phyloP scores from a whole-genome alignment of 2,888 invertebrate species.

The Seladonia tumulorum region DNA sequence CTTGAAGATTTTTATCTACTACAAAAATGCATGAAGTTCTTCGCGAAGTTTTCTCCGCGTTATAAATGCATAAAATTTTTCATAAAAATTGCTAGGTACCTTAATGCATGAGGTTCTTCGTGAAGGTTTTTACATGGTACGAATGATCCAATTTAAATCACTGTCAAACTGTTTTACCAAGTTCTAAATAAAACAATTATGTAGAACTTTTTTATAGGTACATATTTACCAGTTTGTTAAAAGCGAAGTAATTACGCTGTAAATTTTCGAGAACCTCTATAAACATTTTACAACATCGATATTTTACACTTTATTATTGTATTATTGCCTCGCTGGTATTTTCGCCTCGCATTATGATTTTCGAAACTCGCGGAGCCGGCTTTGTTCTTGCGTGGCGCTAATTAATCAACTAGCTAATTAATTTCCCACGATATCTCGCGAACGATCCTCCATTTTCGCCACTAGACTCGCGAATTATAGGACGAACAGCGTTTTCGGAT shows the following conservation, averaged over 20 bases:
- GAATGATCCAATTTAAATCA: not conserved
- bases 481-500: not conserved
- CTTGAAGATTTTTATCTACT: not conserved
- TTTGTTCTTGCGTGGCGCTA: not conserved
- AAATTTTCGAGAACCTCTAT: not conserved
- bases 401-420: slow-evolving; percentile 32
- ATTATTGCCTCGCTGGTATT: not conserved
- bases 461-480: not conserved
- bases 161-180: no score
- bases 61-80: not conserved
- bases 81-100: not conserved
- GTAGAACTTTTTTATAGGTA: no score
- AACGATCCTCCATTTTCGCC: not conserved
- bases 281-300: not conserved
- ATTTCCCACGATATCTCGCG: slow-evolving; percentile 5
- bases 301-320: not conserved
- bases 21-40: not conserved
- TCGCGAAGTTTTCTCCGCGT: not conserved
- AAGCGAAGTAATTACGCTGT: not conserved
- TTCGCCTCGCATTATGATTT: not conserved
- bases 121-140: not conserved
- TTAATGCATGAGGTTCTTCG: not conserved
- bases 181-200: no score
- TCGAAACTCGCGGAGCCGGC: not conserved
- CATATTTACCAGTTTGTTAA: not conserved